Evolutionary conservation across 2,888 invertebrate genomes (phyloP).

Genomic region (Rotaria magnacalcarata): DNA sequence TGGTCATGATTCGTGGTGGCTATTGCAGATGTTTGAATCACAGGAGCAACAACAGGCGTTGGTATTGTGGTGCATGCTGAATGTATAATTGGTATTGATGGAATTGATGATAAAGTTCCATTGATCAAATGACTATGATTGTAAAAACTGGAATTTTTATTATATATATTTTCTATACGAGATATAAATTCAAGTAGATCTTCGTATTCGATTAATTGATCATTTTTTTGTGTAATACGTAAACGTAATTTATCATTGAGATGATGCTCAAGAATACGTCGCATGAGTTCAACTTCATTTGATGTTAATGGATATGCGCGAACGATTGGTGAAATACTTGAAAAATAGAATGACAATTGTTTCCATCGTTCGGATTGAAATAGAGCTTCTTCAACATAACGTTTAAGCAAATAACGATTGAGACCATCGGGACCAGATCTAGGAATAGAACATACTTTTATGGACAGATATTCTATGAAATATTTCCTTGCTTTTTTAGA

Average conservation of each 20-base stretch:
- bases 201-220: constrained; percentile 5
- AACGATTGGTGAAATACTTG: background rate
- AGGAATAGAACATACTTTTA: background rate
- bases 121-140: background rate
- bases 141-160: background rate
- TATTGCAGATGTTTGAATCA: background rate
- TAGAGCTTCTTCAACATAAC: constrained; percentile 18
- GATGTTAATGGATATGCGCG: background rate
- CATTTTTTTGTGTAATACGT: background rate
- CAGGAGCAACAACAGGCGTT: background rate
- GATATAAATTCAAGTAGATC: constrained; percentile 9
- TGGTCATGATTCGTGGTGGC: background rate
- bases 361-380: background rate
- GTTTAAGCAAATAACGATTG: background rate
- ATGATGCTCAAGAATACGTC: background rate
- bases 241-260: background rate
- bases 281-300: constrained; percentile 1
- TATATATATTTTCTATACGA: background rate
- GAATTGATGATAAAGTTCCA: background rate
- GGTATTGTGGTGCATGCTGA: background rate
- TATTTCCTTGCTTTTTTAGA: too few relatives aligned
- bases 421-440: background rate
- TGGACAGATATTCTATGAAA: too few relatives aligned
- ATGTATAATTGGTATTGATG: background rate
- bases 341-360: constrained; percentile 11